phyloP scores from a whole-genome alignment of 2,888 invertebrate species.

The Yponomeuta sedellus region DNA sequence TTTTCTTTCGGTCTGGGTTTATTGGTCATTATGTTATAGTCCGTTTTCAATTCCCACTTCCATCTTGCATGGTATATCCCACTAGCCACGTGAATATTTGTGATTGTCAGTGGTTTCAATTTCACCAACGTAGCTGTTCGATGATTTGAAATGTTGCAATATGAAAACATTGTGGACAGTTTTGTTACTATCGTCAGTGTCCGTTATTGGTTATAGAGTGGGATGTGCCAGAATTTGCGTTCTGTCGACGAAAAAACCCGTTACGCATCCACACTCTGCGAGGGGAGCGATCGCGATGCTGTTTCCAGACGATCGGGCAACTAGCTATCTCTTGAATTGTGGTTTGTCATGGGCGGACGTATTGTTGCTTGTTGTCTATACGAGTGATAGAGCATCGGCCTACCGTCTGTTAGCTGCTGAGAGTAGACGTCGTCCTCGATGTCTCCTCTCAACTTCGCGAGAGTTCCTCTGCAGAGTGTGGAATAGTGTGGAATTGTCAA shows the following conservation, averaged over 20 bases:
- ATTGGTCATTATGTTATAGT: not conserved
- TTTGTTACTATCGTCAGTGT: not conserved
- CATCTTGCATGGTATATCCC: not conserved
- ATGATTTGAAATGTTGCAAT: no score
- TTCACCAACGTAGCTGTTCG: not conserved
- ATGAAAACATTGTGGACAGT: not conserved
- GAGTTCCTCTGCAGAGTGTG: no score
- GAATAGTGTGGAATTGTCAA: no score
- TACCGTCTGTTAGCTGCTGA: no score
- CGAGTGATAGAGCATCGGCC: not conserved
- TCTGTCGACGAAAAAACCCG: not conserved
- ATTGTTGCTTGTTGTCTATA: not conserved
- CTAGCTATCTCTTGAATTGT: no score
- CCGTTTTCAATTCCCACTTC: not conserved
- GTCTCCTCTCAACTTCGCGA: no score
- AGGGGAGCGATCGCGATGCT: no score
- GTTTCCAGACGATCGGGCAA: no score
- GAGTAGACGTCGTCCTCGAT: no score
- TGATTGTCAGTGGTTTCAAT: not conserved
- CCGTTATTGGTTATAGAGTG: not conserved
- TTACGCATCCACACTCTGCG: no score
- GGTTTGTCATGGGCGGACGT: no score
- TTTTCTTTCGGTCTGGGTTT: not conserved
- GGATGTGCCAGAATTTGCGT: not conserved
- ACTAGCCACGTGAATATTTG: not conserved